These are phyloP conservation scores for Aspidapion aeneum DNA, from an alignment of 2,888 invertebrate genomes.

Conservation along the genomic window DNA sequence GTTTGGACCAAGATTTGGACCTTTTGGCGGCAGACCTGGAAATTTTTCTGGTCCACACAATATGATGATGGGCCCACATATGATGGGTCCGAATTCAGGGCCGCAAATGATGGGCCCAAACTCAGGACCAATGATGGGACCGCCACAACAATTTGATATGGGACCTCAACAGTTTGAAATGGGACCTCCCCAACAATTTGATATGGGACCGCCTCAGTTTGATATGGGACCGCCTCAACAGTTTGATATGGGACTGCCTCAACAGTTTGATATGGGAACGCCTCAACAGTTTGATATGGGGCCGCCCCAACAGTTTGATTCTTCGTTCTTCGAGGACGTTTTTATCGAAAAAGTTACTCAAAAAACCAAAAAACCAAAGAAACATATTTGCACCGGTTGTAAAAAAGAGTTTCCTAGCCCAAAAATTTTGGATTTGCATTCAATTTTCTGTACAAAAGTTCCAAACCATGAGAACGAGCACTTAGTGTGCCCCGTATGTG, in stretches of 20 bases:
- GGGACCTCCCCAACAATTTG: not conserved
- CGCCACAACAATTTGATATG: not conserved
- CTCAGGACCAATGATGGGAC: not conserved
- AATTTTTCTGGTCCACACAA: no score
- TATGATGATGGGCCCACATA: no score
- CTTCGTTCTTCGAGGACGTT: no score
- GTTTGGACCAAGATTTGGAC: not conserved
- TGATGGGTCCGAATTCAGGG: no score
- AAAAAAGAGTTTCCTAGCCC: constrained; percentile 12
- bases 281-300: not conserved
- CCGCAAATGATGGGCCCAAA: no score
- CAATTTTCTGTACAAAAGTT: constrained; percentile 16
- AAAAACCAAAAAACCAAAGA: not conserved
- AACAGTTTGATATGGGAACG: not conserved
- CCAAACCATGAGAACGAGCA: not conserved
- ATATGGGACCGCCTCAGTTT: not conserved
- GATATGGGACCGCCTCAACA: not conserved
- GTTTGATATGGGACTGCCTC: not conserved
- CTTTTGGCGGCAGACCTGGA: not conserved
- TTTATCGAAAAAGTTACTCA: not conserved
- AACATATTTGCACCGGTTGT: constrained; percentile 10
- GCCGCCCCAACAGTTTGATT: no score
- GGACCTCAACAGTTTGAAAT: not conserved
- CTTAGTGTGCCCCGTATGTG: constrained; percentile 15
- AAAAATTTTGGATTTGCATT: constrained; percentile 9